Evolutionary conservation across 2,113 vertebrate species (phyloP), one percentile per base, ranked within the genome.

Genomic region (Cheirogaleus medius): DNA sequence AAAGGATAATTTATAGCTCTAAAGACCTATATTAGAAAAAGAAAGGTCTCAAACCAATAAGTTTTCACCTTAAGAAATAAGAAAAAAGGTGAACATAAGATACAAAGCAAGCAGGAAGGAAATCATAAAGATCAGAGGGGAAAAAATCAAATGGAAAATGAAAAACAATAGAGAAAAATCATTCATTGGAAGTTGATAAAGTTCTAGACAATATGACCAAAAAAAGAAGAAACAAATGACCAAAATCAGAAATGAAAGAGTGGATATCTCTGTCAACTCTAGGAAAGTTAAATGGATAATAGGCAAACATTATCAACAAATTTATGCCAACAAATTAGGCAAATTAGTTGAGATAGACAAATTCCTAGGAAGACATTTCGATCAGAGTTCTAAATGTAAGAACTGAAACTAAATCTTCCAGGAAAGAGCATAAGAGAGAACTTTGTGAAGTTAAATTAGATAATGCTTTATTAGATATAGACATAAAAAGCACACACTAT

Each of bases 101-200:
- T 21, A 37, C n/a, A 88, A 83, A 91, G 58, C n/a, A 44, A 83
- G 27, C 17, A 96, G 29, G 42, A 77, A 94, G 56, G 39, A 82
- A 96, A 60, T 49, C 39, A 82, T 82, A 68, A 82, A 63, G 58
- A 17, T 58, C n/a, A 77, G n/a, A 90, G 10, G 23, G 23, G 58
- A 73, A 52, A 58, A 63, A 87, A 91, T 60, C 87, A 82, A 87
- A 76, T 76, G 34, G 60, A 77, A 88, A 92, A 83, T 32, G 88
- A 87, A 74, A 76, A 74, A 76, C 49, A 87, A 85, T 14, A 66
- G 63, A 91, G 47, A 87, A 94, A 96, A 81, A 91, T 34, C 17
- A n/a, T 37, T 47, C 77, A 88, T 25, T 54, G 91, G 88, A 77
- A 69, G 32, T 32, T n/a, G 47, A 68, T 82, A 83, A 63, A 76